Evolutionary conservation across 2,797 vertebrate species (phyloP), one percentile per base, ranked within the genome.

Genomic region (Coendou prehensilis): DNA sequence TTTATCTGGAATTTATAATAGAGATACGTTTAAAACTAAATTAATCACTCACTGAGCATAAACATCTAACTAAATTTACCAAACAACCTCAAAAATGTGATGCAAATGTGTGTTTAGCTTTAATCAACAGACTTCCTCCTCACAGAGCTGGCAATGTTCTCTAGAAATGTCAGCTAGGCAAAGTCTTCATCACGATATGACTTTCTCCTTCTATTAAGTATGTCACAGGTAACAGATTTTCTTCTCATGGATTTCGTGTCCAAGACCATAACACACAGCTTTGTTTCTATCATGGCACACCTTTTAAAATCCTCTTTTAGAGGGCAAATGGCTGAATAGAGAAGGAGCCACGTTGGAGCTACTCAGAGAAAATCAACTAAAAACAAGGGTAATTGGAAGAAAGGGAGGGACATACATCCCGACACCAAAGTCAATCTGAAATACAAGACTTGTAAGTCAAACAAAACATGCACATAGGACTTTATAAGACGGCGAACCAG

Each of bases 51-150:
- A 73, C n/a, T 54, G 33, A 95, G n/a, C 73, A 89, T 82, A 85
- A 75, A 95, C 15, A 22, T 91, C n/a, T 81, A 88, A 91, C 18
- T 64, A 63, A 89, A 83, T 86, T 82, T 92, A 91, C 61, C 91
- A 71, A 91, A 85, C 54, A 89, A 82, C 52, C 93, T 93, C 63
- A 86, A 92, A 89, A 14, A 33, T 71, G 50, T 14, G 13, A 78
- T 54, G 11, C 47, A 78, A 83, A 50, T 57, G 41, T 81, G 41
- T 89, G 59, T 78, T 86, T 57, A 78, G n/a, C 37, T 89, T 86
- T 80, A 67, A 23, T 88, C 71, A 93, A 59, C 50, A 47, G 26
- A 18, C 15, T 45, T 87, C 71, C 61, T 67, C 52, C 71, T 88
- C 37, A 71, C 37, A 87, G 37, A 41, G 37, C 14, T 78, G 28